Evolutionary conservation across 2,113 vertebrate species (phyloP).

Genomic region (Menidia beryllina): DNA sequence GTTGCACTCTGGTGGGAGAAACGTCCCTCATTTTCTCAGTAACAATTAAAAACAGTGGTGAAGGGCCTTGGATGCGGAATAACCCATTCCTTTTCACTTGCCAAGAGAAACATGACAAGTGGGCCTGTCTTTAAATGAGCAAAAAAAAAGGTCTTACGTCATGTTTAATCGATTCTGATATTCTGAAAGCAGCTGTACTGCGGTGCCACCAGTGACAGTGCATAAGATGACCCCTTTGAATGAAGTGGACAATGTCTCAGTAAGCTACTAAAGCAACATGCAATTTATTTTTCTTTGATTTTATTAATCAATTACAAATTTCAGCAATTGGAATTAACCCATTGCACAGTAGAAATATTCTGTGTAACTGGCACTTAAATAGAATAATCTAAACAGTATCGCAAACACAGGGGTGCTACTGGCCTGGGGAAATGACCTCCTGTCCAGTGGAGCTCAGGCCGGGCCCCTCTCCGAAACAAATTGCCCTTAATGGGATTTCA

Average conservation of each 20-base stretch:
- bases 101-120: not conserved
- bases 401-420: slow-evolving; percentile 35
- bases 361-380: not conserved
- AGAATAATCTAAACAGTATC: slow-evolving; percentile 36
- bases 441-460: slow-evolving; percentile 44
- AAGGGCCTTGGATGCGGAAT: slow-evolving; percentile 1
- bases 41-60: slow-evolving; percentile 27
- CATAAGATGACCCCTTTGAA: not conserved
- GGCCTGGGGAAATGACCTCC: slow-evolving; percentile 56
- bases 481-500: slow-evolving; percentile 71
- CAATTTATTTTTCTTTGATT: too few species aligned
- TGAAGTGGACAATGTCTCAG: not conserved
- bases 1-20: slow-evolving; percentile 5
- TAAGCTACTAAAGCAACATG: too few species aligned
- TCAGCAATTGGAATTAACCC: too few species aligned
- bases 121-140: not conserved
- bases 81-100: slow-evolving; percentile 10
- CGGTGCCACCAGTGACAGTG: not conserved
- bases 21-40: slow-evolving; percentile 30
- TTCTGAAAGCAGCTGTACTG: not conserved
- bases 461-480: slow-evolving; percentile 39
- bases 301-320: too few species aligned
- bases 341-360: slow-evolving; percentile 2
- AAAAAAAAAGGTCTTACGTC: not conserved
- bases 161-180: not conserved